A percentile compares a stretch with the other conserved stretches of the same genome.
Evolutionary conservation across 1,140 invertebrate species (phyloP).

Genomic region (Euura lappo): DNA sequence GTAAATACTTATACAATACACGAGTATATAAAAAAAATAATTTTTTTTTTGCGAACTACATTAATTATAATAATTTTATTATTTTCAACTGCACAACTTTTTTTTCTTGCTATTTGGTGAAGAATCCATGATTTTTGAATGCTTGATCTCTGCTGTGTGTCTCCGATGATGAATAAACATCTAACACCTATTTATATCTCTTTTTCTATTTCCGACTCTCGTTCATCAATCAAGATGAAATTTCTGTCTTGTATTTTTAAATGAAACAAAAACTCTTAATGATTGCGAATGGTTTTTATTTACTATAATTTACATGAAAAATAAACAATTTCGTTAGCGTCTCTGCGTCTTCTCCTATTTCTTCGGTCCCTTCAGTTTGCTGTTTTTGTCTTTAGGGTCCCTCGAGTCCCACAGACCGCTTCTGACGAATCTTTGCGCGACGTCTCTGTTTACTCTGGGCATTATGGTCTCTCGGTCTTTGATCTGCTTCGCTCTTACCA

Average conservation of each 20-base stretch:
- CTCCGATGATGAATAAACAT: neutral
- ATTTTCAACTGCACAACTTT: neutral
- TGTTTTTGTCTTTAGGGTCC: conserved; percentile 9
- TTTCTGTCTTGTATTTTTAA: too few relatives aligned
- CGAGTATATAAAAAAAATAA: neutral
- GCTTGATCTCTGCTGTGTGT: neutral
- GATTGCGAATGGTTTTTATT: too few relatives aligned
- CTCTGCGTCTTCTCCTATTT: too few relatives aligned
- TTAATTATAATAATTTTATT: neutral
- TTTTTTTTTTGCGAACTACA: too few relatives aligned
- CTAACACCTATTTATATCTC: neutral
- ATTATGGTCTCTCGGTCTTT: conserved; percentile 51
- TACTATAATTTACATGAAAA: too few relatives aligned
- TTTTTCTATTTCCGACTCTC: neutral
- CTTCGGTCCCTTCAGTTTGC: too few relatives aligned
- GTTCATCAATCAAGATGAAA: too few relatives aligned
- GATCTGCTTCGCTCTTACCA: conserved; percentile 56
- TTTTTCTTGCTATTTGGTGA: neutral
- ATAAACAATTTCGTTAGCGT: too few relatives aligned
- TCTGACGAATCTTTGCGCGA: conserved; percentile 56
- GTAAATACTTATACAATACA: neutral
- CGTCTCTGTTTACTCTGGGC: conserved; percentile 53
- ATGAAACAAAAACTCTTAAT: too few relatives aligned
- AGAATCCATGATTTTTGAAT: neutral
- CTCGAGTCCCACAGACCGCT: conserved; percentile 53